These are phyloP conservation scores for Acropternis orthonyx DNA, from an alignment of 2,797 vertebrate genomes.

Conservation along the genomic window DNA sequence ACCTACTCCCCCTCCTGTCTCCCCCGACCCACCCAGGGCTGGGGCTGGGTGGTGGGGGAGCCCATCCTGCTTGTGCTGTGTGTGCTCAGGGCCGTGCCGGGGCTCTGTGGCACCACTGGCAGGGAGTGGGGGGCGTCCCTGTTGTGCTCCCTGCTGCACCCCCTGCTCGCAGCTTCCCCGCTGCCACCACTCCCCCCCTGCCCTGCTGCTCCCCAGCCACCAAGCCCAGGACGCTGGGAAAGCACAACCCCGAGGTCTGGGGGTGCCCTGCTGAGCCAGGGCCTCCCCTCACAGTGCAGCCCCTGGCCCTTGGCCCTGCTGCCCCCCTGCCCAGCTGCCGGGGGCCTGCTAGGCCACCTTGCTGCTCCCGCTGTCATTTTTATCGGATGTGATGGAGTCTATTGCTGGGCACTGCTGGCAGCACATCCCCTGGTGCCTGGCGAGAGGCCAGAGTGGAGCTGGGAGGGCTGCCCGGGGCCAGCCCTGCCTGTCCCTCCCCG, in stretches of 20 bases:
- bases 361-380: not conserved
- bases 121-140: fast-evolving
- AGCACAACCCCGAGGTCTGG: fast-evolving
- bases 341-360: not conserved
- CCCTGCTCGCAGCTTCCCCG: not conserved
- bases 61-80: fast-evolving
- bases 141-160: fast-evolving
- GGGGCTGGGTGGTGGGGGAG: not conserved
- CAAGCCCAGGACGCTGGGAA: fast-evolving
- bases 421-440: not conserved
- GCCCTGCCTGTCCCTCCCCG: fast-evolving
- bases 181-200: fast-evolving
- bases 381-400: not conserved
- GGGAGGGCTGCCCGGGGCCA: not conserved
- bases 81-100: fast-evolving
- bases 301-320: fast-evolving
- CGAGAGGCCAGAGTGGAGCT: not conserved
- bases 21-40: fast-evolving
- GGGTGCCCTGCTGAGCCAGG: not conserved
- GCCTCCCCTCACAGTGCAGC: fast-evolving
- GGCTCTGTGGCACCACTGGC: fast-evolving
- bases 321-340: not conserved
- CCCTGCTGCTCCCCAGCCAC: not conserved
- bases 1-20: not conserved
- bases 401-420: not conserved